Evolutionary conservation across 2,888 invertebrate genomes (phyloP), one percentile per base, ranked within the genome.

Genomic region (Cyrtodaria siliqua): DNA sequence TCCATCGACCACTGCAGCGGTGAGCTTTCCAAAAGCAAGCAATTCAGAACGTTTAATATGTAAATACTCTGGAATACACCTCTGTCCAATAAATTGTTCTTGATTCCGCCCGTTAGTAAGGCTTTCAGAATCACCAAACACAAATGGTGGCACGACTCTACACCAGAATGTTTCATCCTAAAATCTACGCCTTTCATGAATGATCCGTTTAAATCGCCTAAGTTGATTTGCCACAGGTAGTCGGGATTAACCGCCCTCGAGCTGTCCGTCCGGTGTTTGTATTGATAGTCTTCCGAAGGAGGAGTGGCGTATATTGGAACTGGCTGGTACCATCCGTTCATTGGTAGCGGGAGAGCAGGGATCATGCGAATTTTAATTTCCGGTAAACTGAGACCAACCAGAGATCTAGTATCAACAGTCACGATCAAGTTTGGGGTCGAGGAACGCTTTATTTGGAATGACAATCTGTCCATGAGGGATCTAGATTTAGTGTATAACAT

Each of bases 1-100:
- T 79, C 78, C n/a, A 84, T 74, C n/a, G 72, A 69, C 90, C 90
- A 90, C n/a, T 84, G 82, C 9, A 66, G 60, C 12, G 87, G 82
- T 18, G 79, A 66, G 55, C 88, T 89, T 52, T 90, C 90, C 18
- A 87, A 69, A 12, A 90, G 74, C 9, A 89, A 76, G 63, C 85
- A 89, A 60, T 71, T 83, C 29, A 89, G 33, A 20, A 86, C 73
- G 24, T 86, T 86, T 42, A 86, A 80, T 20, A 89, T 64, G 29
- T 83, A 79, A 26, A 60, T 69, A 2, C 80, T 69, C 2, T 62
- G 76, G 24, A 85, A 68, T 50, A 86, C 83, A 6, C 88, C 90
- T 24, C 84, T 80, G 44, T 83, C 84, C 6, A 88, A 74, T 6
- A 89, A 73, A 18, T 70, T 81, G 49, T 80, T 86, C 27, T 80